These are phyloP conservation scores for Gonioctena quinquepunctata DNA, from an alignment of 1,140 invertebrate species.

Conservation along the genomic window DNA sequence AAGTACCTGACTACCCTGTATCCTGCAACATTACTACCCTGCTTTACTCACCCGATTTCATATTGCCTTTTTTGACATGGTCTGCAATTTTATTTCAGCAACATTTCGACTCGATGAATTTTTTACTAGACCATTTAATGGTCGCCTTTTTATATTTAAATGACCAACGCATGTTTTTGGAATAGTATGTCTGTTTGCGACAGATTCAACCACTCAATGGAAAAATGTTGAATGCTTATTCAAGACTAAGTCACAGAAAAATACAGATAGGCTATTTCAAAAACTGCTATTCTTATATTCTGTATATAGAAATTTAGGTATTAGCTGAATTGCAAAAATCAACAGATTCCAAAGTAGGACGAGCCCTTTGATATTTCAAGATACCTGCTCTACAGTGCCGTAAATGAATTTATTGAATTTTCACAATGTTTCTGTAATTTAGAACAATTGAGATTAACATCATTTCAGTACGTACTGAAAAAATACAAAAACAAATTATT, in stretches of 20 bases:
- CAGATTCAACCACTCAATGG: neutral
- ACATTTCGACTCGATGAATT: neutral
- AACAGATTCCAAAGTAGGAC: neutral
- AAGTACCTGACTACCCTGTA: slow-evolving; percentile 48
- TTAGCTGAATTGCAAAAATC: neutral
- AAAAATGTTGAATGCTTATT: neutral
- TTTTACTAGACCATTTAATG: neutral
- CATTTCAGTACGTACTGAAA: neutral
- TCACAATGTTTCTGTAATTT: neutral
- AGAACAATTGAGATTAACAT: neutral
- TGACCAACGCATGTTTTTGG: neutral
- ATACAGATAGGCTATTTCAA: neutral
- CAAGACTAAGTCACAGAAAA: no score
- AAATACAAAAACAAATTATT: no score
- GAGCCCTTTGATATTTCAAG: no score
- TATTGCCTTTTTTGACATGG: slow-evolving; percentile 20
- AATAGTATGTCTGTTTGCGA: neutral
- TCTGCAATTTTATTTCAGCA: slow-evolving; percentile 30
- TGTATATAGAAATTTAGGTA: neutral
- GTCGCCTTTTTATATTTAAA: neutral
- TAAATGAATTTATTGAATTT: neutral
- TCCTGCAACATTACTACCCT: slow-evolving; percentile 18
- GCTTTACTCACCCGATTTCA: slow-evolving; percentile 13
- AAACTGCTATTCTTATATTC: neutral
- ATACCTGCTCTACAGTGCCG: neutral